A percentile compares a stretch with the other conserved stretches of the same genome.
Evolutionary conservation across 1,140 invertebrate genomes (phyloP).

Genomic region (Brachionus asplanchnoidis): DNA sequence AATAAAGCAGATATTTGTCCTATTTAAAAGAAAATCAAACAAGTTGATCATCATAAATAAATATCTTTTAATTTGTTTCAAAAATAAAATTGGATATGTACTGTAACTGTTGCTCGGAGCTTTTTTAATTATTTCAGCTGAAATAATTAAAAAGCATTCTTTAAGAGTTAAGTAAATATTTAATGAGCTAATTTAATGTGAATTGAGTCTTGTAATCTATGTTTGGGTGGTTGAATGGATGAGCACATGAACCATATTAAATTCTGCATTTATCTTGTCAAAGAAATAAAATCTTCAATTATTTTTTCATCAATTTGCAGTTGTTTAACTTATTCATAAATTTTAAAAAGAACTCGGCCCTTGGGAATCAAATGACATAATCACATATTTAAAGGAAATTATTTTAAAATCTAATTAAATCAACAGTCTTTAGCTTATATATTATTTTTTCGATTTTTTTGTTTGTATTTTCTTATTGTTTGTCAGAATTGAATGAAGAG

Average conservation of each 20-base stretch:
- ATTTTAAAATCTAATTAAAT: neutral
- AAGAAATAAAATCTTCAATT: neutral
- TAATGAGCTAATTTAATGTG: neutral
- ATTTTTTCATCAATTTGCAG: neutral
- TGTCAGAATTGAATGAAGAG: neutral
- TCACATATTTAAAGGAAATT: neutral
- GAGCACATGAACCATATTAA: neutral
- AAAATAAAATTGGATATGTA: neutral
- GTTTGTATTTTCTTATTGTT: neutral
- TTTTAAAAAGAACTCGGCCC: neutral
- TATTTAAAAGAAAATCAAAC: neutral
- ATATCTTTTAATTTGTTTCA: neutral
- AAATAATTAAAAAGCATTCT: neutral
- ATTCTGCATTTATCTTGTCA: neutral
- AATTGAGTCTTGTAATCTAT: neutral
- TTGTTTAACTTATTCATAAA: neutral
- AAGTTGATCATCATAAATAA: neutral
- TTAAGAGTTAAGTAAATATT: neutral
- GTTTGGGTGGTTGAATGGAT: neutral
- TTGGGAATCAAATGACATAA: neutral
- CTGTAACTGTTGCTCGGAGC: neutral
- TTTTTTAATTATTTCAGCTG: neutral
- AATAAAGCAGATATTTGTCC: neutral
- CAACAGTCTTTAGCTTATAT: neutral
- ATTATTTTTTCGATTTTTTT: neutral